Conservation (phyloP, 30 jellyfish, hydroid and myxozoan genomes). For the Cassiopea andromeda region DNA sequence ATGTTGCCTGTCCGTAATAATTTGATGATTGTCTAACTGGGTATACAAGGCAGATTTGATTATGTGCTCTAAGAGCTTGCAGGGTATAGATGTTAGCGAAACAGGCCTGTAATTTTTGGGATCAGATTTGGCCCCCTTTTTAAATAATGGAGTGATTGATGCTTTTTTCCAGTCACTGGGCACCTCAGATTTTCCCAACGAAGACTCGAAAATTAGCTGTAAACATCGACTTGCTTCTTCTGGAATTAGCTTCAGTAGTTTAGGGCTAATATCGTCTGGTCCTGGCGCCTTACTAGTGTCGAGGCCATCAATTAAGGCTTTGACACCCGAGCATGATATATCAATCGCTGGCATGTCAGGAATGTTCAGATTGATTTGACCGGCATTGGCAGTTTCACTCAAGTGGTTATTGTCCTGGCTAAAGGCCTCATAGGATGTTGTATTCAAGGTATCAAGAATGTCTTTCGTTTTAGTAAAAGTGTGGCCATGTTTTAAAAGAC, state of each 20-base stretch:
- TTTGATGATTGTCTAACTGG: slow-evolving; percentile 35
- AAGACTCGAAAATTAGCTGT: slow-evolving; percentile 21
- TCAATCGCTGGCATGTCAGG: slow-evolving; percentile 49
- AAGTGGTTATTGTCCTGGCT: slow-evolving; percentile 39
- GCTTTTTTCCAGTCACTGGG: slow-evolving; percentile 52
- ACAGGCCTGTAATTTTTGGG: slow-evolving; percentile 67
- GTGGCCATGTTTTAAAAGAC: slow-evolving; percentile 48
- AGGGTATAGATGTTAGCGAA: slow-evolving; percentile 55
- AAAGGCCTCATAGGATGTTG: slow-evolving; percentile 53
- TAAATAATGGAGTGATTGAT: slow-evolving; percentile 46
- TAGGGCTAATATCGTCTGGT: slow-evolving; percentile 42
- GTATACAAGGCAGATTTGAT: slow-evolving; percentile 61
- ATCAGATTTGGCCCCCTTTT: slow-evolving; percentile 35
- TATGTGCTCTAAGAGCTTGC: slow-evolving; percentile 67
- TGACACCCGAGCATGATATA: slow-evolving; percentile 34
- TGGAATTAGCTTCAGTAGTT: slow-evolving; percentile 21
- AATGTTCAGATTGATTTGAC: slow-evolving; percentile 24
- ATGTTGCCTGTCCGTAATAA: slow-evolving; percentile 63
- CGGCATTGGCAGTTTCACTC: slow-evolving; percentile 38
- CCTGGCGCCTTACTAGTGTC: slow-evolving; percentile 38
- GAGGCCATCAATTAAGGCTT: slow-evolving; percentile 47
- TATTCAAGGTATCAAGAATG: slow-evolving; percentile 35
- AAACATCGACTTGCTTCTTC: slow-evolving; percentile 44
- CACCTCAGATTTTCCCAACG: slow-evolving; percentile 43
- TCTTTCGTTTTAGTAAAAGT: slow-evolving; percentile 54